Base-by-base conservation (phyloP, 2,797 vertebrate species). In the Leptodactylus fallax region DNA sequence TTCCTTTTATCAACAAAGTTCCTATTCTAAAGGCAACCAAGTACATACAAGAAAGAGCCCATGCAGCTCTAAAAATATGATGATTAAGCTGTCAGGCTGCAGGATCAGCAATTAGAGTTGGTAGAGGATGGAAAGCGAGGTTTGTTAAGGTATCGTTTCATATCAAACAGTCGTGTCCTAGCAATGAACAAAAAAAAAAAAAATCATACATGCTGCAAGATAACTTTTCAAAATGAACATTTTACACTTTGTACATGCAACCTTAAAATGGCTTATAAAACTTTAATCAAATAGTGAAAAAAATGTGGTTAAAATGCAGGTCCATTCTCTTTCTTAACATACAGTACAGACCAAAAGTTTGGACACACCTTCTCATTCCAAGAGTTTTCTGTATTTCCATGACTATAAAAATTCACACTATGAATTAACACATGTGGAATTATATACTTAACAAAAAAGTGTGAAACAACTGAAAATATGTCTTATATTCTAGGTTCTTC, bases 31-130 rank as follows among this genome's bases (percentile, higher is more conserved):
- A 77, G 21, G 36, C 53, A 49, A 11, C 13, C 65, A 60, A 84
- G 82, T 77, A 60, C 69, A 77, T 61, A 85, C 36, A 61, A 78
- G 84, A 49, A 79, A 51, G 49, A 78, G 45, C 13, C 61, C 47
- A 83, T 19, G 61, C 67, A 36, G 23, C 53, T 71, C 67, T 17
- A 84, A 85, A 77, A 85, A 77, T 77, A 77, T 85, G 56, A 85
- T 85, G 36, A 85, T 78, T 78, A 85, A 49, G 74, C 58, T 63
- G 27, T 65, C 56, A 67, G 72, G 36, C 72, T 65, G 74, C 84
- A 78, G 84, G 84, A 58, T 78, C 72, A 27, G 72, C 72, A 85
- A 78, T 85, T 78, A 78, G 16, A 79, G 36, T 25, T 49, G 12
- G 19, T 25, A 65, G 58, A 78, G 74, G 84, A 78, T 16, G 21